A percentile compares a stretch with the other conserved stretches of the same genome.
Evolutionary conservation across 2,113 vertebrate genomes (phyloP).

Genomic region (Anguilla japonica): DNA sequence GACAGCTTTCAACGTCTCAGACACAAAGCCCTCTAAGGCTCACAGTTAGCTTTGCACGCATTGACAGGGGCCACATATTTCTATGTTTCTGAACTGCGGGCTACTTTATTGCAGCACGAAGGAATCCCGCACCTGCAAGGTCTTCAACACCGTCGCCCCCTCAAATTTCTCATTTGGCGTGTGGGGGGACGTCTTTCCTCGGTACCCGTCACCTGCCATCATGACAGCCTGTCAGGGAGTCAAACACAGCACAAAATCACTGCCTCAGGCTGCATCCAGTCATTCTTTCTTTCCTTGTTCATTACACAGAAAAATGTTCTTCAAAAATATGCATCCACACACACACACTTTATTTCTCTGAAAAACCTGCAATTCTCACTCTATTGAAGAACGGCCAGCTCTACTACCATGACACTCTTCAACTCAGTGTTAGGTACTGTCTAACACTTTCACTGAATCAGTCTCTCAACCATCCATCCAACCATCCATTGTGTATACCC

Average conservation of each 20-base stretch:
- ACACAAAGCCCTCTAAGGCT: background rate
- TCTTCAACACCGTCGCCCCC: slow-evolving; percentile 92
- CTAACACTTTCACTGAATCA: background rate
- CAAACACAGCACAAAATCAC: background rate
- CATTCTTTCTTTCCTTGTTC: background rate
- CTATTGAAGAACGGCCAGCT: no score
- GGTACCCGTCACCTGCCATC: slow-evolving; percentile 89
- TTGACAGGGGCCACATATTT: background rate
- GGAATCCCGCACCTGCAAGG: slow-evolving; percentile 78
- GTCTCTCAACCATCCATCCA: background rate
- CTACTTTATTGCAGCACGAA: background rate
- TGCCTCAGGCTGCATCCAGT: background rate
- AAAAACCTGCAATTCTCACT: no score
- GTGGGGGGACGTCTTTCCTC: slow-evolving; percentile 91
- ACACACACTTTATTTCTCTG: background rate
- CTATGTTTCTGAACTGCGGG: background rate
- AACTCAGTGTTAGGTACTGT: no score
- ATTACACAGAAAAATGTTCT: background rate
- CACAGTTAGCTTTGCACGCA: background rate
- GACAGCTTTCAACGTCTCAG: background rate
- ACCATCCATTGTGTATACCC: no score
- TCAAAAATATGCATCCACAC: background rate
- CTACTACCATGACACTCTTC: no score
- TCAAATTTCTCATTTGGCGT: slow-evolving; percentile 96
- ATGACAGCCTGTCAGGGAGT: slow-evolving; percentile 73